phyloP scores from a whole-genome alignment of 2,797 vertebrate species.

The Pantherophis vulpinus region DNA sequence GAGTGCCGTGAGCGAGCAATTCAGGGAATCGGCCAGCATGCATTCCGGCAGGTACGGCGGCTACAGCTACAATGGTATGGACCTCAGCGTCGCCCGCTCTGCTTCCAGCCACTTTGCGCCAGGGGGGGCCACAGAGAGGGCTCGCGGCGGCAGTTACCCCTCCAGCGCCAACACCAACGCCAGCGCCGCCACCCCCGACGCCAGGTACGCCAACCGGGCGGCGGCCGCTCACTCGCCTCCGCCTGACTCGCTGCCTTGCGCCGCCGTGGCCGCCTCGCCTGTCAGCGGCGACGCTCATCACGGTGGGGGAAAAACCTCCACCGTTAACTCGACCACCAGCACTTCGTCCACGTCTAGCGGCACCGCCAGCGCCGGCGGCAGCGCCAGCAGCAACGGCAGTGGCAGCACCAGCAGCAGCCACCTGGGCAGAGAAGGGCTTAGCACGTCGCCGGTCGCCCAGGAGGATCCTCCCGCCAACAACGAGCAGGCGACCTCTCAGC shows the following conservation, averaged over 20 bases:
- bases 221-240: slow-evolving; percentile 81
- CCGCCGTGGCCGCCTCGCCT: slow-evolving; percentile 82
- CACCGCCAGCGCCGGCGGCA: slow-evolving; percentile 65
- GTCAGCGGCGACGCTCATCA: slow-evolving; percentile 80
- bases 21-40: slow-evolving; percentile 94
- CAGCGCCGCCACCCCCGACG: slow-evolving; percentile 84
- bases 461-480: slow-evolving; percentile 90
- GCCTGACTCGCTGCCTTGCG: slow-evolving; percentile 90
- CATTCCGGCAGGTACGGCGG: slow-evolving; percentile 94
- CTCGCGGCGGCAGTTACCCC: slow-evolving; percentile 84
- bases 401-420: slow-evolving; percentile 69
- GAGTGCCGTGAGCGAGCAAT: slow-evolving; percentile 92
- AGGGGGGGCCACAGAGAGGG: slow-evolving; percentile 81
- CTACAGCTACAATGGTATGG: slow-evolving; percentile 91
- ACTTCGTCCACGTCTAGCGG: slow-evolving; percentile 79
- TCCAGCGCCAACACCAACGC: slow-evolving; percentile 74
- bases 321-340: slow-evolving; percentile 79
- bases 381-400: slow-evolving; percentile 57
- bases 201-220: slow-evolving; percentile 89
- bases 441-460: slow-evolving; percentile 87
- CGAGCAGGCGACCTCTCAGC: slow-evolving; percentile 87
- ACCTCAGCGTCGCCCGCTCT: slow-evolving; percentile 92
- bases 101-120: slow-evolving; percentile 85
- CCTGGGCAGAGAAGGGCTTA: slow-evolving; percentile 87
- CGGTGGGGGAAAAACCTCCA: slow-evolving; percentile 86